Percentiles rank a stretch among this genome's conserved stretches.
phyloP scores from a whole-genome alignment of 2,797 vertebrate species.

The Ctenochaetus hawaiiensis region DNA sequence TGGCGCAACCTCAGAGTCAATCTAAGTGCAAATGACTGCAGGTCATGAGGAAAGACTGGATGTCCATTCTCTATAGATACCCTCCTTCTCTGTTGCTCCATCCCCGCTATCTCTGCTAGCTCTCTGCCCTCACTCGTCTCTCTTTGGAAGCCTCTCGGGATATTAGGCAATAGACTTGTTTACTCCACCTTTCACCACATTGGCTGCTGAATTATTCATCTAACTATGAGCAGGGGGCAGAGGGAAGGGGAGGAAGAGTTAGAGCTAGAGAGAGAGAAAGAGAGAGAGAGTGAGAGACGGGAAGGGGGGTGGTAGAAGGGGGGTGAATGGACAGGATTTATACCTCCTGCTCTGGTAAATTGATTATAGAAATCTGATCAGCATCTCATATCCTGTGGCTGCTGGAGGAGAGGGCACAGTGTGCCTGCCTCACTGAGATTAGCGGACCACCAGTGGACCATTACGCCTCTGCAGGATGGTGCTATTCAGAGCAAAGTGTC shows the following conservation, averaged over 20 bases:
- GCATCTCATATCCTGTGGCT: constrained; percentile 83
- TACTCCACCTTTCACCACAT: constrained; percentile 91
- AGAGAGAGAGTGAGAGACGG: constrained; percentile 63
- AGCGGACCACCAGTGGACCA: constrained; percentile 70
- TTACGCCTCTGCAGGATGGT: constrained; percentile 68
- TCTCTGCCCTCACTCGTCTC: constrained; percentile 77
- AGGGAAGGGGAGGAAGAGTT: constrained; percentile 60
- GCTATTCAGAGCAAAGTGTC: constrained; percentile 64
- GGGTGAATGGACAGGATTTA: constrained; percentile 84
- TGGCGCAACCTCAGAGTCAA: constrained; percentile 82
- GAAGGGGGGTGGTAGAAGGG: too few species aligned
- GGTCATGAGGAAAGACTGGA: constrained; percentile 77
- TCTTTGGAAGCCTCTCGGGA: constrained; percentile 85
- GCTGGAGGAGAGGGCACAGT: constrained; percentile 69
- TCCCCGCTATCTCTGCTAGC: constrained; percentile 70
- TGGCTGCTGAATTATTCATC: constrained; percentile 90
- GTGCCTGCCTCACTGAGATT: constrained; percentile 72
- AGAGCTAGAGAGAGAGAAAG: constrained; percentile 47
- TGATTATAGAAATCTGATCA: constrained; percentile 88
- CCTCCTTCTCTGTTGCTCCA: constrained; percentile 67
- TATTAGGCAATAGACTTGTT: constrained; percentile 91
- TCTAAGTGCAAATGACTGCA: constrained; percentile 86
- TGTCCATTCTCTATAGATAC: constrained; percentile 77
- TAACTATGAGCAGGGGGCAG: constrained; percentile 83
- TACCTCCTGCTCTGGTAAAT: constrained; percentile 85